phyloP scores from a whole-genome alignment of 1,140 invertebrate genomes.

The Piezodorus guildinii region DNA sequence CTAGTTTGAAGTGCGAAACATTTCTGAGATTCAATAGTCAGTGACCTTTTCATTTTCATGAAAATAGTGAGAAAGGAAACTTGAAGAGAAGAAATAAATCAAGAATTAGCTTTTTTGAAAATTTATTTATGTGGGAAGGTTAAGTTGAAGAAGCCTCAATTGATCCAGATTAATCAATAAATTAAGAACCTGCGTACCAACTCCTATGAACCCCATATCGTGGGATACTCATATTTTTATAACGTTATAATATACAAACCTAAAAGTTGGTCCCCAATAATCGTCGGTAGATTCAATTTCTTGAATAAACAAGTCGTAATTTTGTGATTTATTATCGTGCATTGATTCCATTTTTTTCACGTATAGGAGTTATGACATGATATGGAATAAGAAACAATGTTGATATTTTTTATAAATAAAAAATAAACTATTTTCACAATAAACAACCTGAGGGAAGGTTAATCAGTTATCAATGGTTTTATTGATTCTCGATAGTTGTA shows the following conservation, averaged over 20 bases:
- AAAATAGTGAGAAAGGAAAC: background rate
- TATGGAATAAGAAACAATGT: background rate
- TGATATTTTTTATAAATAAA: no score
- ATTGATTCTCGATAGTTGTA: background rate
- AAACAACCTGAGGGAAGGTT: background rate
- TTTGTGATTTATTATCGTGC: slow-evolving; percentile 24
- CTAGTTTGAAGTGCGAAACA: slow-evolving; percentile 29
- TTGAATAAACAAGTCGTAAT: slow-evolving; percentile 55
- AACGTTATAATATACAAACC: slow-evolving; percentile 35
- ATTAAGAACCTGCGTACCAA: slow-evolving; percentile 11
- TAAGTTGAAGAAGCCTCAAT: background rate
- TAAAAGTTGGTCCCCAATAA: slow-evolving; percentile 80
- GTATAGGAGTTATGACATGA: background rate
- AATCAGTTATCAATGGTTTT: background rate
- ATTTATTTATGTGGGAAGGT: background rate
- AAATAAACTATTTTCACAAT: no score
- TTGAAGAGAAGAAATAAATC: no score
- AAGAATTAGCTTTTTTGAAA: background rate
- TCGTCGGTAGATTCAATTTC: slow-evolving; percentile 86
- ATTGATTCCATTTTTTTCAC: slow-evolving; percentile 17
- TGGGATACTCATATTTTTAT: background rate
- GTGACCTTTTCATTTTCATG: background rate
- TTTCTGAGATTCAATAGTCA: slow-evolving; percentile 19
- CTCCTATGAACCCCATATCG: background rate
- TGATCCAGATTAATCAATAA: slow-evolving; percentile 22